These are phyloP conservation scores for Mesocricetus auratus DNA, from an alignment of 2,113 vertebrate genomes.

Conservation along the genomic window DNA sequence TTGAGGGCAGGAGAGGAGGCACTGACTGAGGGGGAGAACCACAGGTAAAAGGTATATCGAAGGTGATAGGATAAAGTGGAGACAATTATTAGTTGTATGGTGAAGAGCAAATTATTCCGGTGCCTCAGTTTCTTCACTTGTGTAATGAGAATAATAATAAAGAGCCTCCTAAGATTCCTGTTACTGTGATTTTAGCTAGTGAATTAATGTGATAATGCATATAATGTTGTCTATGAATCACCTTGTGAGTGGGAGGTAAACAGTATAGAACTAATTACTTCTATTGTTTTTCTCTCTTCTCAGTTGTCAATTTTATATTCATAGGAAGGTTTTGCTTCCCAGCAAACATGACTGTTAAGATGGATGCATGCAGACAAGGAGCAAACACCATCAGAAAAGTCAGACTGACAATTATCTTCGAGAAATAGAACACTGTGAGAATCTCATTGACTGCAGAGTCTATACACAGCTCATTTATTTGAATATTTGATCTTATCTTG, in stretches of 20 bases:
- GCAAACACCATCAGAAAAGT: neutral
- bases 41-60: constrained; percentile 24
- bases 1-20: neutral
- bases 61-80: neutral
- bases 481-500: constrained; percentile 35
- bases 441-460: neutral
- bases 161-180: constrained; percentile 22
- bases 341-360: neutral
- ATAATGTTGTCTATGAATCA: constrained; percentile 36
- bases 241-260: neutral
- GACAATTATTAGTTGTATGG: neutral
- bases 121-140: constrained; percentile 65
- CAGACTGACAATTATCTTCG: neutral
- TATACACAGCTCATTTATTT: neutral
- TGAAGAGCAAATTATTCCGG: neutral
- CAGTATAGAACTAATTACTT: constrained; percentile 10
- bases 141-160: constrained; percentile 53
- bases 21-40: neutral
- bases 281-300: constrained; percentile 27
- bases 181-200: constrained; percentile 19
- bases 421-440: neutral
- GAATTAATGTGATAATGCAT: constrained; percentile 39
- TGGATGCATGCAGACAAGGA: neutral
- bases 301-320: constrained; percentile 23
- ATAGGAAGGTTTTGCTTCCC: neutral